Conservation (phyloP, 2,113 vertebrate genomes). For the Trematomus loennbergii region DNA sequence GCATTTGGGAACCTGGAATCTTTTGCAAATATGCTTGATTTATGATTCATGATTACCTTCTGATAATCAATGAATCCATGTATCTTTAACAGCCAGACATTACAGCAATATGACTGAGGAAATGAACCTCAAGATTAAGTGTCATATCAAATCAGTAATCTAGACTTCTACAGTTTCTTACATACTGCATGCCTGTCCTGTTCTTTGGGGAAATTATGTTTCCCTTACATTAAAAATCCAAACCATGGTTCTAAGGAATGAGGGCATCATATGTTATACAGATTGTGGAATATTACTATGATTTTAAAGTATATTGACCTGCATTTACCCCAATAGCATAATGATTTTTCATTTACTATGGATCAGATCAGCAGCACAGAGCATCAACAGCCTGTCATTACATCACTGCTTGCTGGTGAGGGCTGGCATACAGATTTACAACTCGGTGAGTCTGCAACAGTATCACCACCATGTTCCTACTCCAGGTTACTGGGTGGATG, state of each 20-base stretch:
- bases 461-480: neutral
- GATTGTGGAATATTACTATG: neutral
- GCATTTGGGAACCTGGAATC: neutral
- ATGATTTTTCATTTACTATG: neutral
- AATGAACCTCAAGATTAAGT: too few relatives aligned
- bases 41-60: neutral
- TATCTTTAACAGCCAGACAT: neutral
- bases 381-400: slow-evolving; percentile 36
- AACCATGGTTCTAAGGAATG: neutral
- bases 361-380: slow-evolving; percentile 3
- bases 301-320: neutral
- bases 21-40: neutral
- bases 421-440: slow-evolving; percentile 25
- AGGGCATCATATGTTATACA: neutral
- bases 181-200: neutral
- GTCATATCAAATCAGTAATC: neutral
- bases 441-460: slow-evolving; percentile 15
- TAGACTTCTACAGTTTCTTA: neutral
- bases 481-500: neutral
- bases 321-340: neutral
- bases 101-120: neutral
- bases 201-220: neutral
- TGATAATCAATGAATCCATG: neutral
- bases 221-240: neutral
- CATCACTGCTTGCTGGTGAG: slow-evolving; percentile 46